Conservation (phyloP, 2,797 vertebrate genomes). For the Adelosebastes latens region DNA sequence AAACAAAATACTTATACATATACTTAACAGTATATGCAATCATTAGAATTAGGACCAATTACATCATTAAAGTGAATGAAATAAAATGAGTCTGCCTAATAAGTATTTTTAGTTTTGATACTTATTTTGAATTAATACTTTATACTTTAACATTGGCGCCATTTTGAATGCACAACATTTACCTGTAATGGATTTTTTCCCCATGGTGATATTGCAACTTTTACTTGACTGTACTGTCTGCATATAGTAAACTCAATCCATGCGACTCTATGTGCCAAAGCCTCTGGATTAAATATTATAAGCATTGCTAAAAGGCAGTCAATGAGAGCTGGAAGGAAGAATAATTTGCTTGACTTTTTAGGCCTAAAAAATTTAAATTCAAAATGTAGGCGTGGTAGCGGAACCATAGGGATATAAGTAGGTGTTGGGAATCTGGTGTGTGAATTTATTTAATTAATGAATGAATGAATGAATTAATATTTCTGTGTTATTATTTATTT, state of each 20-base stretch:
- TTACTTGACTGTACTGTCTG: background rate
- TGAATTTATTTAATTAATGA: no score
- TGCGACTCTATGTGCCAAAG: background rate
- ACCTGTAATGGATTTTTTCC: background rate
- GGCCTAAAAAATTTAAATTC: background rate
- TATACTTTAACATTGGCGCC: background rate
- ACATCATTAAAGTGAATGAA: background rate
- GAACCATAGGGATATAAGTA: no score
- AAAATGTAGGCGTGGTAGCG: background rate
- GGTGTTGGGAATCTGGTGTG: no score
- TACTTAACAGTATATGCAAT: background rate
- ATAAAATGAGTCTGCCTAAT: background rate
- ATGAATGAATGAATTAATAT: no score
- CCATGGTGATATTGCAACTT: background rate
- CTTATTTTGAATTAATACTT: background rate
- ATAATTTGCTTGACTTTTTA: background rate
- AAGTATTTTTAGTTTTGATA: background rate
- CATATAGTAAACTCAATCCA: background rate
- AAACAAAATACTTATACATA: background rate
- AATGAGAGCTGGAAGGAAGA: background rate
- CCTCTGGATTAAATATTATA: background rate
- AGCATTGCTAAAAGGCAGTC: background rate
- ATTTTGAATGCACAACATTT: background rate
- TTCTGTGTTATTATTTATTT: no score
- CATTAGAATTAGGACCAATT: background rate